A percentile compares a stretch with the other conserved stretches of the same genome.
Evolutionary conservation across 2,113 vertebrate species (phyloP).

Genomic region (Salvelinus fontinalis): DNA sequence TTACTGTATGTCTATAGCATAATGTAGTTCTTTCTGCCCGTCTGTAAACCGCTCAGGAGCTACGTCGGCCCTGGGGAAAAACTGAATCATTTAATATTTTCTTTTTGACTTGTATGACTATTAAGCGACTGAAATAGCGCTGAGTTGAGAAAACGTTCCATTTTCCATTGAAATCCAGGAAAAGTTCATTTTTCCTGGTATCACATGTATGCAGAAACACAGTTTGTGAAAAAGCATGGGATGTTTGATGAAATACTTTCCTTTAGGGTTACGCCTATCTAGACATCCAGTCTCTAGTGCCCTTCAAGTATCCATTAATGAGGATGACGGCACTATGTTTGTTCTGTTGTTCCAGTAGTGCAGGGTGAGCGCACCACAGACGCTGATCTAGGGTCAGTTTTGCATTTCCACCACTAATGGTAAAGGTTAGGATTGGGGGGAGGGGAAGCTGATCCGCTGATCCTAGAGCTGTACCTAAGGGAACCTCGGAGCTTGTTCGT

Average conservation of each 20-base stretch:
- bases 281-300: constrained; percentile 12
- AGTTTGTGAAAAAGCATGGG: neutral
- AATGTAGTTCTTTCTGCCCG: neutral
- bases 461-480: no score
- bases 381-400: no score
- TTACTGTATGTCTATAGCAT: neutral
- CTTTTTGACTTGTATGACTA: neutral
- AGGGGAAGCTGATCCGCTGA: no score
- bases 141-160: neutral
- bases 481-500: constrained; percentile 11
- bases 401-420: no score
- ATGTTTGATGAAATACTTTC: neutral
- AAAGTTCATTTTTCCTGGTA: neutral
- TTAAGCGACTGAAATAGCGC: neutral
- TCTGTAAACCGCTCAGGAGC: neutral
- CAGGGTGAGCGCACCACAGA: no score
- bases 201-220: neutral
- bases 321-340: constrained; percentile 15
- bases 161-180: neutral
- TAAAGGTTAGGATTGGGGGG: no score
- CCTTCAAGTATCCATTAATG: constrained; percentile 17
- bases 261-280: neutral
- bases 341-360: constrained; percentile 33
- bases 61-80: neutral
- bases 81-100: neutral